Base-by-base conservation (phyloP, 2,888 invertebrate species). In the Epistrophe eligans region DNA sequence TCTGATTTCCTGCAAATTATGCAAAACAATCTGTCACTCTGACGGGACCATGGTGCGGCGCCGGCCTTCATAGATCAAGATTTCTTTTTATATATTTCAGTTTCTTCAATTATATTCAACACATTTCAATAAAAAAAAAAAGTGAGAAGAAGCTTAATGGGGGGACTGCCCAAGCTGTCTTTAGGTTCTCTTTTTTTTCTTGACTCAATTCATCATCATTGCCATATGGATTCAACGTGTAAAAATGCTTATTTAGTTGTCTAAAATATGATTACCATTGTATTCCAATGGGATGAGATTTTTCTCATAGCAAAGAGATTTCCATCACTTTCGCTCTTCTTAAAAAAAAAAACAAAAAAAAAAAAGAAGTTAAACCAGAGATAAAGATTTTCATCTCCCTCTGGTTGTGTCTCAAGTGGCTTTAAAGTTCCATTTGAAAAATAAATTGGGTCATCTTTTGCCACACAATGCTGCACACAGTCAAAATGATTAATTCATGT, bases 401-500 rank as follows among this genome's bases (percentile, higher is more conserved):
- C 28, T 28, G 28, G 8, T 48, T n/a, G 28, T 11, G 38, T 38
- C 60, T 19, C 60, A 60, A 60, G 60, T 60, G 40, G 38, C 38
- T 11, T 60, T 3, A 24, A 24, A 24, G 24, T 24, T 24, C 35
- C 17, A 38, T 58, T 58, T 60, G 60, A 32, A 38, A 28, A 38
- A 28, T 24, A 60, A 60, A 60, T 38, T 60, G 38, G 60, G 60
- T 60, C 60, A 60, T 38, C 60, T 38, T 38, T 5, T 35, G 38
- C 7, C 17, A 35, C 38, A 13, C 8, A 19, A 40, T 38, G 60
- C 40, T 35, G 17, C n/a, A 58, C 10, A 55, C n/a, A 55, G 55
- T 58, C 38, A 40, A 60, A 38, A 60, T 60, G 60, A 60, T 60
- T 60, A 60, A 60, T 60, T 60, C 10, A 4, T 48, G 17, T 28